These are phyloP conservation scores for Amblyopsis hoosieri DNA, from an alignment of 2,797 vertebrate genomes.

Conservation along the genomic window DNA sequence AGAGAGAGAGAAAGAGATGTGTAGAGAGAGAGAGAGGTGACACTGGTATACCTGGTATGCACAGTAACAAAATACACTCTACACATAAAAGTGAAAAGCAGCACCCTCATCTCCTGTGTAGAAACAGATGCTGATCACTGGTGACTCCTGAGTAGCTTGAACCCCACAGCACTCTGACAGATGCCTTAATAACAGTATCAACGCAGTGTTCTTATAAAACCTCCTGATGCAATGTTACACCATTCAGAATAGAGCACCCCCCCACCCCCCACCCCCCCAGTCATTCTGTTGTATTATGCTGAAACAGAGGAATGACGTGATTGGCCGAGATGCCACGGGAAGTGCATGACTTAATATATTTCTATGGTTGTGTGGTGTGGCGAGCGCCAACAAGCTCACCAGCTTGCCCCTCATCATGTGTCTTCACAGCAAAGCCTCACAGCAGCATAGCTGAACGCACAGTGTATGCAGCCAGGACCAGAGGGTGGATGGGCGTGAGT, in stretches of 20 bases:
- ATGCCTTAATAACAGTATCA: conserved; percentile 75
- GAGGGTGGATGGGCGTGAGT: conserved; percentile 59
- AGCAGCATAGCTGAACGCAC: conserved; percentile 55
- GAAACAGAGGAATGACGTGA: conserved; percentile 70
- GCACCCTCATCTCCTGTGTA: conserved; percentile 31
- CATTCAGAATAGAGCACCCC: conserved; percentile 44
- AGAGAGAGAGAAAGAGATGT: conserved; percentile 16
- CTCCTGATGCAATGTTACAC: conserved; percentile 68
- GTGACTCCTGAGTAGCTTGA: conserved; percentile 55
- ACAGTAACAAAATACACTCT: conserved; percentile 22
- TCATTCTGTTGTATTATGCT: conserved; percentile 18
- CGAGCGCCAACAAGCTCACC: conserved; percentile 70
- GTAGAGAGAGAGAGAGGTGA: conserved; percentile 59
- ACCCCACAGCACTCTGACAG: conserved; percentile 63
- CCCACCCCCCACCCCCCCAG: conserved; percentile 22
- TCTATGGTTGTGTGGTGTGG: conserved; percentile 71
- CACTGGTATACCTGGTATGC: conserved; percentile 33
- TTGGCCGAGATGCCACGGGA: conserved; percentile 61
- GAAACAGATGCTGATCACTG: conserved; percentile 61
- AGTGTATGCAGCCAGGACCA: conserved; percentile 53
- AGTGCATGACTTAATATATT: conserved; percentile 83
- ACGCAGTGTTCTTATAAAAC: conserved; percentile 66
- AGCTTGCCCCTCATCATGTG: conserved; percentile 70
- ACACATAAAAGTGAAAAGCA: conserved; percentile 43
- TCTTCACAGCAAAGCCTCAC: conserved; percentile 70